A percentile compares a stretch with the other conserved stretches of the same genome.
Conservation (phyloP, 2,113 vertebrate genomes). For the Lucifuga dentata region DNA sequence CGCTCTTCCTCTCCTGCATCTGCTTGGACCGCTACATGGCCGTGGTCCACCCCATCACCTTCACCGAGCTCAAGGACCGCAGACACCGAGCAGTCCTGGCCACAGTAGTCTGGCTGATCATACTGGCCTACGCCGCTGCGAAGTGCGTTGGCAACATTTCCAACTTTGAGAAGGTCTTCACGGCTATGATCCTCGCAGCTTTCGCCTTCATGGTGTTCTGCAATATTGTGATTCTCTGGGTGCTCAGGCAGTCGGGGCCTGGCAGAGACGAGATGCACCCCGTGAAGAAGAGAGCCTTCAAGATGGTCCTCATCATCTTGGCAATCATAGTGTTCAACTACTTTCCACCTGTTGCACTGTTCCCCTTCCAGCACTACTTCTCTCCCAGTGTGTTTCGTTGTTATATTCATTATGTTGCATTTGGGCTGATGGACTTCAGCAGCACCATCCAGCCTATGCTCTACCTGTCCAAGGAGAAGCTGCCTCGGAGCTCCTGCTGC, state of each 20-base stretch:
- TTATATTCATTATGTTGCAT: conserved; percentile 77
- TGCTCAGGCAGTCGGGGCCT: conserved; percentile 64
- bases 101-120: conserved; percentile 72
- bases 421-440: conserved; percentile 84
- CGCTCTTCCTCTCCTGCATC: conserved; percentile 82
- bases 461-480: conserved; percentile 78
- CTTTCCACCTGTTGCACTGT: conserved; percentile 80
- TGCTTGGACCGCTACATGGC: conserved; percentile 85
- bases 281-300: conserved; percentile 84
- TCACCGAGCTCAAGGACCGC: conserved; percentile 77
- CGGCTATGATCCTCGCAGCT: conserved; percentile 70
- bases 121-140: conserved; percentile 65
- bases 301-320: conserved; percentile 82
- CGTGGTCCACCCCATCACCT: conserved; percentile 80
- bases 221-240: conserved; percentile 79
- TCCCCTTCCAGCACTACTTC: conserved; percentile 81
- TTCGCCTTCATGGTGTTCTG: conserved; percentile 84
- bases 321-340: conserved; percentile 84
- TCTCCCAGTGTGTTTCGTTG: conserved; percentile 65
- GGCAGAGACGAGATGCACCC: conserved; percentile 80
- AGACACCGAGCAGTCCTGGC: conserved; percentile 61
- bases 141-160: conserved; percentile 71
- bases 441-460: conserved; percentile 84
- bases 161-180: conserved; percentile 78
- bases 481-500: conserved; percentile 48